phyloP scores from a whole-genome alignment of 2,113 vertebrate species.

The Hypomesus transpacificus region DNA sequence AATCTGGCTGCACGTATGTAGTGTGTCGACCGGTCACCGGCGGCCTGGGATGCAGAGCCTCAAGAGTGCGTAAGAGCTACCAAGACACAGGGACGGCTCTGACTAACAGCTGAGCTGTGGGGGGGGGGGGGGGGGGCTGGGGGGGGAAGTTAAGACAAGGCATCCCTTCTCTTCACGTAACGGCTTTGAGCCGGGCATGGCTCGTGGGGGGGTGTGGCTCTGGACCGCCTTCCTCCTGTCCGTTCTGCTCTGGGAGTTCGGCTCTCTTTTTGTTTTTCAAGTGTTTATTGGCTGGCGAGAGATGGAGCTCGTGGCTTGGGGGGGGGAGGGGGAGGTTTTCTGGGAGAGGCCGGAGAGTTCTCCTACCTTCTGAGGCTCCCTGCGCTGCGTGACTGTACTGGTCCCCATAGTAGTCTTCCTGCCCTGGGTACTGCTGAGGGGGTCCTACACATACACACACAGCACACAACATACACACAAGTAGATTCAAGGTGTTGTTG shows the following conservation, averaged over 20 bases:
- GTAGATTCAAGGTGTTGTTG: conserved; percentile 73
- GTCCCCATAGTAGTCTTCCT: conserved; percentile 99
- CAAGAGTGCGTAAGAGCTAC: no score
- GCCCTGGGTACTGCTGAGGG: conserved; percentile 98
- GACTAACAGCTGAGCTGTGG: no score
- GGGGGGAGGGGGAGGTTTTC: no score
- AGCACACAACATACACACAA: conserved; percentile 68
- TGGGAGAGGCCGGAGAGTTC: conserved; percentile 69
- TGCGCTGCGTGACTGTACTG: conserved; percentile 99
- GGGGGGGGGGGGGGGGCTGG: no score
- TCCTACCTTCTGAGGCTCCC: conserved; percentile 98
- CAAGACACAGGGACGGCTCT: no score
- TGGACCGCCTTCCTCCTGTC: conserved; percentile 40
- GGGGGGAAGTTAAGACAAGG: no score
- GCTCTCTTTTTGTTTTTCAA: conserved; percentile 37
- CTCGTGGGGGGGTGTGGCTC: neutral
- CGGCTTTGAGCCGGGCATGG: no score
- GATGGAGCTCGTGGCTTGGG: conserved; percentile 1
- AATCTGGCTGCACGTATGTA: no score
- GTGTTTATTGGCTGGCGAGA: neutral
- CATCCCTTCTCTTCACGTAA: neutral
- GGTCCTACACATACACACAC: conserved; percentile 81
- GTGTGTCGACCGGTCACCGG: no score
- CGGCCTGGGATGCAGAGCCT: no score
- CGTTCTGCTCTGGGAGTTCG: conserved; percentile 57